Conservation (phyloP, 2,113 vertebrate genomes). For the Sander vitreus region DNA sequence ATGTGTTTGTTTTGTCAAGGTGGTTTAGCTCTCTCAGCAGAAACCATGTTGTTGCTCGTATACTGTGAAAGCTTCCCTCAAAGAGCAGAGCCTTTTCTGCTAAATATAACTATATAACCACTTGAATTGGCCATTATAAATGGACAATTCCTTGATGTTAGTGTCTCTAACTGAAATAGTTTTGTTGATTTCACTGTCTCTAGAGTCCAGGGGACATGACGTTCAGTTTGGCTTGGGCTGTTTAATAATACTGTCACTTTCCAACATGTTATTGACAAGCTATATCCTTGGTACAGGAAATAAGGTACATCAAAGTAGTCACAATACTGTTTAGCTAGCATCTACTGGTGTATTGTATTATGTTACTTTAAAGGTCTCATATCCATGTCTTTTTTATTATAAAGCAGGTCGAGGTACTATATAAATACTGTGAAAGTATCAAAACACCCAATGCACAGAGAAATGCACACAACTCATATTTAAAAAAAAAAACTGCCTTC, state of each 20-base stretch:
- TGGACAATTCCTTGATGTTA: neutral
- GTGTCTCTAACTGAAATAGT: neutral
- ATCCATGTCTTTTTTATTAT: too few relatives aligned
- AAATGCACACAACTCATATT: too few relatives aligned
- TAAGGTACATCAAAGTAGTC: neutral
- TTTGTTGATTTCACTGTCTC: neutral
- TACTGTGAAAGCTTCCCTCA: neutral
- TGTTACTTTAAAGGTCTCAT: neutral
- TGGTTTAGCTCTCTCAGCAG: conserved; percentile 4
- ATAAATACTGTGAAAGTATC: too few relatives aligned
- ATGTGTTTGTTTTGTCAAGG: neutral
- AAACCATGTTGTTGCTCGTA: too few relatives aligned
- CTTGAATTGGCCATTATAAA: neutral
- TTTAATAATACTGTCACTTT: neutral
- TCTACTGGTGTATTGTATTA: conserved; percentile 4
- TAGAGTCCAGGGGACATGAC: neutral
- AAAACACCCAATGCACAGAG: too few relatives aligned
- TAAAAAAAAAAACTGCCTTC: too few relatives aligned
- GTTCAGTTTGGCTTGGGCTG: neutral
- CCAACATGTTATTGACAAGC: neutral
- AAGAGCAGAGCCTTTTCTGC: neutral
- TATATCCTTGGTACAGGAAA: neutral
- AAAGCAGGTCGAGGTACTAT: too few relatives aligned
- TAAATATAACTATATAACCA: neutral
- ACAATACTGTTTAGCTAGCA: neutral